Percentiles rank a stretch among this genome's conserved stretches.
These are phyloP conservation scores for Aporophyla nigra DNA, from an alignment of 2,888 invertebrate species.

Conservation along the genomic window DNA sequence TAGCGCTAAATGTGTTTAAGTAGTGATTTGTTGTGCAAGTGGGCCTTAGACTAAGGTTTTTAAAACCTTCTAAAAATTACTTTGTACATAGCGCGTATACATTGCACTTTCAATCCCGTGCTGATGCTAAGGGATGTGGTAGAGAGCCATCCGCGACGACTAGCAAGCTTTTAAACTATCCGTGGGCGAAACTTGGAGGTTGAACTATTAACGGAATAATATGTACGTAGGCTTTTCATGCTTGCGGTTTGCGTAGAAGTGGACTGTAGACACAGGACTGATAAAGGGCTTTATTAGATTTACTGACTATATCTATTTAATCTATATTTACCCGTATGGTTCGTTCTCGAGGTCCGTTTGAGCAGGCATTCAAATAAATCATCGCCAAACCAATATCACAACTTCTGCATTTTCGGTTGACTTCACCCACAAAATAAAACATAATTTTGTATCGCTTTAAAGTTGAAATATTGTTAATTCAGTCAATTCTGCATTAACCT, in stretches of 20 bases:
- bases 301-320: neutral
- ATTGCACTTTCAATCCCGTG: neutral
- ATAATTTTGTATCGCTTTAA: neutral
- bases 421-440: neutral
- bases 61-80: neutral
- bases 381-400: no score
- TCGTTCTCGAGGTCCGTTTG: constrained; percentile 2
- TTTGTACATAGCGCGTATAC: neutral
- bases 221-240: neutral
- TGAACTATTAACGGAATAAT: constrained; percentile 1
- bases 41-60: neutral
- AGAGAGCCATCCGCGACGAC: neutral
- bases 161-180: neutral
- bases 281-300: neutral
- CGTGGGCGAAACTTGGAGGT: neutral
- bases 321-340: constrained; percentile 1
- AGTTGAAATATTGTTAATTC: neutral
- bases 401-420: neutral
- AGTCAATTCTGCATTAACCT: neutral
- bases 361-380: neutral
- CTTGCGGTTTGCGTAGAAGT: constrained; percentile 23
- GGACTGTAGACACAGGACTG: constrained; percentile 16
- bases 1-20: neutral
- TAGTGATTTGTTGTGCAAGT: neutral
- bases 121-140: neutral